Evolutionary conservation across 2,113 vertebrate genomes (phyloP), one percentile per base, ranked within the genome.

Genomic region (Columba janthina): DNA sequence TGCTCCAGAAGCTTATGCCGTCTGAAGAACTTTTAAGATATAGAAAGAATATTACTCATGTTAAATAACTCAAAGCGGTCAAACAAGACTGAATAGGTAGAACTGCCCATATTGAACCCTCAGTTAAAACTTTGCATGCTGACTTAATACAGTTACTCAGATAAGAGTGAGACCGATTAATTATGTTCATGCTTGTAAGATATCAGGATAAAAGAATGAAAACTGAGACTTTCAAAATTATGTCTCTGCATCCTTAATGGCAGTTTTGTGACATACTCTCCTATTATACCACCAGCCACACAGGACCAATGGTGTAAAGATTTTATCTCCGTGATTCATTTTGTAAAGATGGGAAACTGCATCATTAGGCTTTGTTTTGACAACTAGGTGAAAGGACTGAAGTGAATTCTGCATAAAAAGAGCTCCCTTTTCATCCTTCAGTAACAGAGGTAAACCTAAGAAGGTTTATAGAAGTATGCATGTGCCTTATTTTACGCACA

Each of bases 361-460:
- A 95, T 54, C 69, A 73, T 94, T 89, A 92, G 53, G 70, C 65
- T 94, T 84, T 86, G 61, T 91, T 92, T 90, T 96, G 93, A 95
- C 91, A 94, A 72, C 60, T 65, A 69, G 77, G 86, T 84, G 87
- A 95, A 94, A 94, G 62, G 48, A 94, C 34, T 84, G 61, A 94
- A 92, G 61, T 69, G 70, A 95, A 81, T 86, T 83, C 57, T 90
- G 84, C 84, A 87, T 81, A 87, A 89, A 90, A 96, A 87, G 38
- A 48, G 32, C 15, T 78, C 57, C 26, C 57, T 92, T 84, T 84
- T 70, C 40, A 89, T 81, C 74, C 57, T 2, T 75, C 38, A 90
- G 29, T 77, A 93, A 86, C 19, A 84, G 80, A 95, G 89, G 84
- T 20, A 96, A 95, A 69, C 9, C 24, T 57, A 82, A 82, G 44